phyloP scores from a whole-genome alignment of 2,113 vertebrate species.

The Sebastes fasciatus region DNA sequence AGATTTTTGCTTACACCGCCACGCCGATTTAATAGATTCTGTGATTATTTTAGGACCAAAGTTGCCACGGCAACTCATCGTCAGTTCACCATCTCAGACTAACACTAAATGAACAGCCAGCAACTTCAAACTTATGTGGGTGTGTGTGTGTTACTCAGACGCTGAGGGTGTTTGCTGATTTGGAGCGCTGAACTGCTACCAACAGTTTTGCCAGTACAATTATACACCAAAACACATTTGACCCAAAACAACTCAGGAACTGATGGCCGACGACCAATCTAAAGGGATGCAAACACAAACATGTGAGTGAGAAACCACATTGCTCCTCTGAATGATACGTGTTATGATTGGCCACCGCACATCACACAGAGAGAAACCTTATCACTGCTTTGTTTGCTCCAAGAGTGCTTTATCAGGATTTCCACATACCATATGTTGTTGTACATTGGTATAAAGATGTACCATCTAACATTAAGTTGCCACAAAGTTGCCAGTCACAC shows the following conservation, averaged over 20 bases:
- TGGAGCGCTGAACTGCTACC: conserved; percentile 24
- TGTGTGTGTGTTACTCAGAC: conserved; percentile 29
- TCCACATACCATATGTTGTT: not conserved
- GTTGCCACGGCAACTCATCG: conserved; percentile 55
- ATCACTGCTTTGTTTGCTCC: conserved; percentile 1
- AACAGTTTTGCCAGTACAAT: conserved; percentile 39
- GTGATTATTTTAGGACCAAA: conserved; percentile 59
- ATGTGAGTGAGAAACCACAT: not conserved
- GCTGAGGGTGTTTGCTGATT: conserved; percentile 27
- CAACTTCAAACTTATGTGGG: conserved; percentile 17
- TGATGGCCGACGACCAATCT: not conserved
- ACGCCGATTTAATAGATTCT: conserved; percentile 46
- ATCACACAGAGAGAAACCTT: not conserved
- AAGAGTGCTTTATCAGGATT: not conserved
- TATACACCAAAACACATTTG: conserved; percentile 5
- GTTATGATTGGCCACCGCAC: not conserved
- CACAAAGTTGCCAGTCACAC: conserved; percentile 1
- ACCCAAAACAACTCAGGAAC: not conserved
- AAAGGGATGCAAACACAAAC: not conserved
- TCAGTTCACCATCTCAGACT: conserved; percentile 31
- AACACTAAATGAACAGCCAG: conserved; percentile 53
- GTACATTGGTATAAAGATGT: not conserved
- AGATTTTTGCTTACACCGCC: conserved; percentile 14
- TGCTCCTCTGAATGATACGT: not conserved
- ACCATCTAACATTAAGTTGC: not conserved